Evolutionary conservation across 1,140 invertebrate genomes (phyloP).

Genomic region (Ruditapes philippinarum): DNA sequence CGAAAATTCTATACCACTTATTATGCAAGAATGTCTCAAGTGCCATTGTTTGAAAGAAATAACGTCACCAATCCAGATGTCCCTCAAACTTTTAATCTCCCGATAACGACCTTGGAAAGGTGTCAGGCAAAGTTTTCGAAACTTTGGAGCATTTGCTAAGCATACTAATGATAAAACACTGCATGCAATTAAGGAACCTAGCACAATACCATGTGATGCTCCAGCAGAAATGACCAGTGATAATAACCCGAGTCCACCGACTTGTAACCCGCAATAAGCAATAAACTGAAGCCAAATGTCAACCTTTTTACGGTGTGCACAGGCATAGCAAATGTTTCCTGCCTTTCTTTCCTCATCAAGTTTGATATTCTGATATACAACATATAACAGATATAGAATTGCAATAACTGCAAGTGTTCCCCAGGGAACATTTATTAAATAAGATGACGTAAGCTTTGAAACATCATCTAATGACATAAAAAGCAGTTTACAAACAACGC

Average conservation of each 20-base stretch:
- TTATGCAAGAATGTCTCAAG: not conserved
- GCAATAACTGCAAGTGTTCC: not conserved
- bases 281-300: conserved; percentile 4
- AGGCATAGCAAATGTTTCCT: not conserved
- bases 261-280: not conserved
- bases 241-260: not conserved
- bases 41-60: not conserved
- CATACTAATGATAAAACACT: not conserved
- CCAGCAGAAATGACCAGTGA: not conserved
- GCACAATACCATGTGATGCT: not conserved
- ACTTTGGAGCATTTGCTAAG: not conserved
- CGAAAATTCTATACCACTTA: not conserved
- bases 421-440: not conserved
- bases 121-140: not conserved
- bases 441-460: not conserved
- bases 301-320: not conserved
- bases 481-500: not conserved
- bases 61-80: conserved; percentile 24
- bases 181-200: not conserved
- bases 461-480: not conserved
- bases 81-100: not conserved
- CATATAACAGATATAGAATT: not conserved
- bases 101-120: conserved; percentile 16
- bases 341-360: not conserved
- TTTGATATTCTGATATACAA: not conserved